Conservation (phyloP, 2,797 vertebrate species). For the Simalia tracyae region DNA sequence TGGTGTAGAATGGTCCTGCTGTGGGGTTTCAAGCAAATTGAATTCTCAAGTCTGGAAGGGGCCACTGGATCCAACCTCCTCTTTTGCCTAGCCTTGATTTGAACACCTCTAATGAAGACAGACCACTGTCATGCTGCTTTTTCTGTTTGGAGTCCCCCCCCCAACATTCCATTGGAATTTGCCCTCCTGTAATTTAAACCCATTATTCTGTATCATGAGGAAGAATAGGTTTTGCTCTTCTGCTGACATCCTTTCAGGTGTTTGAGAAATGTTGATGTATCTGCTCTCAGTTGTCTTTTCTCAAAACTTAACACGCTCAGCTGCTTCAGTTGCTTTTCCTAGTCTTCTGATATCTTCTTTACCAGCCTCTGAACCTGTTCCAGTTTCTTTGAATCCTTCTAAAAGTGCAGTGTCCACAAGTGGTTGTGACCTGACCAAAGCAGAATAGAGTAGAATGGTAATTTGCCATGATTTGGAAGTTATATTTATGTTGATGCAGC, state of each 20-base stretch:
- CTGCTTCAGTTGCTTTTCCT: too few relatives aligned
- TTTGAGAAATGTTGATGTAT: background rate
- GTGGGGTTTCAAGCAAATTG: background rate
- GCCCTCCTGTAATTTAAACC: background rate
- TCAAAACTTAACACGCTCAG: too few relatives aligned
- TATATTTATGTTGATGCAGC: too few relatives aligned
- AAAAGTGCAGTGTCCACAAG: too few relatives aligned
- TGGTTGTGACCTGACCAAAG: too few relatives aligned
- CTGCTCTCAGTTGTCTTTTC: background rate
- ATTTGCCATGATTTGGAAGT: too few relatives aligned
- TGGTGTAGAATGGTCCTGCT: background rate
- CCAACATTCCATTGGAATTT: background rate
- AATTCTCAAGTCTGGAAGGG: background rate
- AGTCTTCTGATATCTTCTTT: too few relatives aligned
- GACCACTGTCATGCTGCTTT: background rate
- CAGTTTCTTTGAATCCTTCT: too few relatives aligned
- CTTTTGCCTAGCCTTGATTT: background rate
- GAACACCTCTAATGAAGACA: background rate
- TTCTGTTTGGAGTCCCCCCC: background rate
- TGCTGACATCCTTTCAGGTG: background rate
- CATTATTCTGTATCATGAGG: background rate
- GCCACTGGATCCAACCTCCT: background rate
- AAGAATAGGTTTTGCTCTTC: background rate
- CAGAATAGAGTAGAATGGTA: too few relatives aligned
- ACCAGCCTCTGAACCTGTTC: too few relatives aligned